Base-by-base conservation (phyloP, 1,140 invertebrate species). In the Acromyrmex heyeri region DNA sequence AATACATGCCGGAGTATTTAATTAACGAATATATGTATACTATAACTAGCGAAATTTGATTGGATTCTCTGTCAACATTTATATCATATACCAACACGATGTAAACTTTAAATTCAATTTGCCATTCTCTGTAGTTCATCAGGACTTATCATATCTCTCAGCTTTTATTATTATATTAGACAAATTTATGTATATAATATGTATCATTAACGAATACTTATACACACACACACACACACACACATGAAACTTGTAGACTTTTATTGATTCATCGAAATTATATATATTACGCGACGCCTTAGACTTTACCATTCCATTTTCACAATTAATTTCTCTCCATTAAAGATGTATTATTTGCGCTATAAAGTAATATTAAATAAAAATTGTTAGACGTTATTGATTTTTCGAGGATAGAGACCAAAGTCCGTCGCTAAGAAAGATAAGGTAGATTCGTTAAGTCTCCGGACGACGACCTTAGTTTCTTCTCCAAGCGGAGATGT, bases 381-480 rank as follows among this genome's bases (percentile, higher is more conserved):
- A 75, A 27, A 83, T 48, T n/a, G 18, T 72, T 59, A 30, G 34
- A 14, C 18, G 8, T 75, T 83, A 82, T 61, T 50, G 64, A 75
- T 75, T 73, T 75, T 14, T 83, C 18, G 16, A n/a, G 16, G 30
- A 61, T 48, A 59, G 18, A 75, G 55, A 27, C 16, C 14, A 38
- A 53, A 30, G n/a, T 55, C 44, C n/a, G n/a, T 75, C 27, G 38
- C 30, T 27, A 12, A 27, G 62, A 1, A 57, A 59, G 38, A 21
- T 24, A 50, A 27, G 77, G n/a, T 27, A 57, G 83, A 89, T 90
- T 89, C 83, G 88, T 90, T 83, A 87, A 78, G 85, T 69, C 69
- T 48, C 24, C 24, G 65, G 73, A 57, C 59, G 76, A 67, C 50
- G 50, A 53, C 67, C 24, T 86, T 75, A 69, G 67, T 57, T 83